Base-by-base conservation (phyloP, 2,113 vertebrate genomes). In the Hemiprocne comata region DNA sequence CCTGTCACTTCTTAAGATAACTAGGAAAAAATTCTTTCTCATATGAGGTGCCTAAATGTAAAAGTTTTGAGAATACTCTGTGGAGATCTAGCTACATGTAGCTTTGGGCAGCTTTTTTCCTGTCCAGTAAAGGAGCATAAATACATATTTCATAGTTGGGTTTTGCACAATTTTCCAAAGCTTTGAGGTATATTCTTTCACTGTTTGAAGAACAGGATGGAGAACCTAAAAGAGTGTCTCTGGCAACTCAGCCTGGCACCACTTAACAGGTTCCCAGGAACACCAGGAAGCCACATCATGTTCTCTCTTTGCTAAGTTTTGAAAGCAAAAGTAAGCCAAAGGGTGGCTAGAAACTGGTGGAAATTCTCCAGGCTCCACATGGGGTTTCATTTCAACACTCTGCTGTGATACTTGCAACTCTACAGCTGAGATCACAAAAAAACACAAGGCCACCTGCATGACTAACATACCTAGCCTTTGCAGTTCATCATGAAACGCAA, bases 121-220 rank as follows among this genome's bases (percentile, higher is more conserved):
- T 61, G n/a, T n/a, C 48, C 23, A 29, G 13, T 81, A 54, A 67
- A 95, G 64, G 72, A 85, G 83, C 33, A 94, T 78, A 95, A 96
- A 79, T 75, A 57, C 64, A 21, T 70, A 69, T 92, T 97, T 97
- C 87, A 40, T 61, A 60, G 80, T 33, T 95, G 85, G 69, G 62
- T 95, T 96, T 94, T 91, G 23, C 46, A 96, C 83, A 94, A 95
- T 51, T 90, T 93, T 92, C 38, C 72, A 94, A 89, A 69, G 73
- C 77, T 98, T 95, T 97, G 90, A 97, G 83, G 12, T 33, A 28
- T 60, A 48, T 71, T 96, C 61, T 71, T 92, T 57, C 85, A 72
- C 31, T 36, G 25, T 97, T 96, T 97, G 87, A 97, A 97, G 95
- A 95, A 67, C 26, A 86, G 70, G 96, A 80, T 93, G 80, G 91